Evolutionary conservation across 2,888 invertebrate species (phyloP).

Genomic region (Thecophora atra): DNA sequence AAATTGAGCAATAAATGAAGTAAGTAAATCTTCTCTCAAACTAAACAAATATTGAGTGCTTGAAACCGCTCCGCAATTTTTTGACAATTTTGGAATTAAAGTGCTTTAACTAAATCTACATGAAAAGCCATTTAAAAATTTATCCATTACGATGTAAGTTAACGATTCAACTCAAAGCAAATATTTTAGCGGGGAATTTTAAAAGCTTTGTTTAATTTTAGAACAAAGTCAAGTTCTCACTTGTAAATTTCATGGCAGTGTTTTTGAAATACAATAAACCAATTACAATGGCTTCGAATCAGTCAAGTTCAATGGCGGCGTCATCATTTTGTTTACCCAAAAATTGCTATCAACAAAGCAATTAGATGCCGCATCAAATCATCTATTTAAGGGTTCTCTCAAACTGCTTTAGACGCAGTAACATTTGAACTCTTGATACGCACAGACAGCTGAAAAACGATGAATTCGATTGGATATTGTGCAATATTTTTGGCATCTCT

Average conservation of each 20-base stretch:
- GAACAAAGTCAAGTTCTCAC: not conserved
- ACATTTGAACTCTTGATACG: not conserved
- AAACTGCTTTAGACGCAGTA: not conserved
- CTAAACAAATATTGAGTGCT: too few species aligned
- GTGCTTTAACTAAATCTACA: too few species aligned
- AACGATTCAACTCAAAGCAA: too few species aligned
- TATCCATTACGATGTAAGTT: too few species aligned
- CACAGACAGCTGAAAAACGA: not conserved
- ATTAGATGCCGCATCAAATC: not conserved
- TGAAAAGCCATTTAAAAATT: not conserved
- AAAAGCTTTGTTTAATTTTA: too few species aligned
- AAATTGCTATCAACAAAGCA: conserved; percentile 4
- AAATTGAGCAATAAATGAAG: too few species aligned
- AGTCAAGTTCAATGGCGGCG: conserved; percentile 43
- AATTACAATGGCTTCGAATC: not conserved
- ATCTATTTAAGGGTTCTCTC: not conserved
- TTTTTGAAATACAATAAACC: not conserved
- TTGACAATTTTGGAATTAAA: too few species aligned
- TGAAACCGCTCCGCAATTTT: too few species aligned
- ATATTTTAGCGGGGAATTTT: too few species aligned
- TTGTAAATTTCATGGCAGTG: not conserved
- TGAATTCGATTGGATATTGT: conserved; percentile 1
- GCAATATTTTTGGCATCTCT: not conserved
- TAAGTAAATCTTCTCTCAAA: too few species aligned
- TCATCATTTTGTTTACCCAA: too few species aligned